Percentiles rank a stretch among this genome's conserved stretches.
Evolutionary conservation across 2,113 vertebrate genomes (phyloP).

Genomic region (Oreochromis spilurus): DNA sequence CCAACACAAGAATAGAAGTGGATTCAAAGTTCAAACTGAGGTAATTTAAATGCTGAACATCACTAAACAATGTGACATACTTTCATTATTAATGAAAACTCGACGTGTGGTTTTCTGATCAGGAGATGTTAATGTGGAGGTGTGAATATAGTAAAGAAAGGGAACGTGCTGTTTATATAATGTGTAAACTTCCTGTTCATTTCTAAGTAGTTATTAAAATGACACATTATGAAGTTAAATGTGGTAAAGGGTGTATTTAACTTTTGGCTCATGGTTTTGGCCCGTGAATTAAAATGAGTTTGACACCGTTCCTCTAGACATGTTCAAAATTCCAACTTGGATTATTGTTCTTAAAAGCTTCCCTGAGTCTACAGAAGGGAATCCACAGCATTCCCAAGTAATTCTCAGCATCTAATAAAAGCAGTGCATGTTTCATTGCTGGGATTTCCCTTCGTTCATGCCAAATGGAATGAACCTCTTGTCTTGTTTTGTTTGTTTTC

Average conservation of each 20-base stretch:
- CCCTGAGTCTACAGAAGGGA: background rate
- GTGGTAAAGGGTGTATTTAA: background rate
- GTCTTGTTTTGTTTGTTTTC: background rate
- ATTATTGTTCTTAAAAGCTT: background rate
- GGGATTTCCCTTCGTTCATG: background rate
- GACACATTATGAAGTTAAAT: background rate
- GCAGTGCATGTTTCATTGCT: background rate
- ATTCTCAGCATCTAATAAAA: background rate
- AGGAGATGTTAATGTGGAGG: background rate
- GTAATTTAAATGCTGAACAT: background rate
- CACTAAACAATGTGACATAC: background rate
- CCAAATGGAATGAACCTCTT: background rate
- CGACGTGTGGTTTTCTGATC: background rate
- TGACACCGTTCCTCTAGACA: background rate
- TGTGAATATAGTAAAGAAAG: background rate
- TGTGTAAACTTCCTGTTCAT: background rate
- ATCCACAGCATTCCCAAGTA: background rate
- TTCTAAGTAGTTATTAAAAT: background rate
- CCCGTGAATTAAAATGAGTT: background rate
- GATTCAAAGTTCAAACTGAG: background rate
- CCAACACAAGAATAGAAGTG: background rate
- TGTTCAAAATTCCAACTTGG: background rate
- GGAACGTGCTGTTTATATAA: background rate
- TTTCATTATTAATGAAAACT: background rate
- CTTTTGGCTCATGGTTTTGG: background rate